A percentile compares a stretch with the other conserved stretches of the same genome.
Conservation (phyloP, 1,140 invertebrate genomes). For the Platorchestia sp. region DNA sequence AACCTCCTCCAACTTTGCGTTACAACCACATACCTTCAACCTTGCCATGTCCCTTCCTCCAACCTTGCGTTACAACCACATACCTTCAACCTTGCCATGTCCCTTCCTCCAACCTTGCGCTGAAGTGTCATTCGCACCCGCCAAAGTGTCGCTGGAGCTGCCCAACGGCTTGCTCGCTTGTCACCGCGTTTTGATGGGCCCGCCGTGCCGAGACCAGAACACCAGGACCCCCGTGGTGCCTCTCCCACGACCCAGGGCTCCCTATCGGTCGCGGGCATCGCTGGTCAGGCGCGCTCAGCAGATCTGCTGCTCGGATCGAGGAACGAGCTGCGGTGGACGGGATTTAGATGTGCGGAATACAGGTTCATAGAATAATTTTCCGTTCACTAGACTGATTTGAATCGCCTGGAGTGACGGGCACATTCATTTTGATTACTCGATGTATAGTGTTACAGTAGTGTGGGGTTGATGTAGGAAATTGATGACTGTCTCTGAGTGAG, state of each 20-base stretch:
- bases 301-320: not conserved
- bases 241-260: not conserved
- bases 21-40: no score
- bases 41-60: no score
- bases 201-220: not conserved
- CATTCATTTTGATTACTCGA: not conserved
- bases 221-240: not conserved
- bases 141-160: not conserved
- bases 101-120: no score
- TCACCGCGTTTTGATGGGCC: not conserved
- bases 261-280: not conserved
- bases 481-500: no score
- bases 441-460: no score
- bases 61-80: no score
- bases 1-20: no score
- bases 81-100: no score
- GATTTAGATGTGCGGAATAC: not conserved
- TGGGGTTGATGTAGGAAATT: no score
- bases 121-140: no score
- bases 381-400: not conserved
- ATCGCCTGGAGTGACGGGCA: not conserved
- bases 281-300: not conserved
- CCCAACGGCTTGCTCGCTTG: not conserved
- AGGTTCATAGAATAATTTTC: not conserved
- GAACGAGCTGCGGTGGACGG: not conserved